A percentile compares a stretch with the other conserved stretches of the same genome.
These are phyloP conservation scores for Oreochromis grahami DNA, from an alignment of 2,797 vertebrate species.

Conservation along the genomic window DNA sequence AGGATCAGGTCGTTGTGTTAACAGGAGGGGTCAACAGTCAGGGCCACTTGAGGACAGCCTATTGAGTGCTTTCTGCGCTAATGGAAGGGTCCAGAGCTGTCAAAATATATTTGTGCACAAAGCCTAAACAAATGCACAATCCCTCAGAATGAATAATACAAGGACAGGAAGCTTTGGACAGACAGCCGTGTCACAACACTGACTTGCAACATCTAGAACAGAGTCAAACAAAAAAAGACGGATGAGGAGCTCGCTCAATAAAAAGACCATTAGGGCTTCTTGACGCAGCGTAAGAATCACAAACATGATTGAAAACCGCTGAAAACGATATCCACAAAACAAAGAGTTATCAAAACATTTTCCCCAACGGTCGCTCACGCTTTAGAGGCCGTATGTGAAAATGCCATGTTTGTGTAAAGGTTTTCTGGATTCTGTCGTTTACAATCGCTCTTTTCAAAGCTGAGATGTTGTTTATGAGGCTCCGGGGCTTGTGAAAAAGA, in stretches of 20 bases:
- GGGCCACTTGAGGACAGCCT: conserved; percentile 27
- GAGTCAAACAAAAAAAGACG: neutral
- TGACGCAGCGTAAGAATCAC: neutral
- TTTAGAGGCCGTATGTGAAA: neutral
- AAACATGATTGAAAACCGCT: neutral
- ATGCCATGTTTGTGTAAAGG: neutral
- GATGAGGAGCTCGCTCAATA: conserved; percentile 10
- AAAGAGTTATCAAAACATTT: neutral
- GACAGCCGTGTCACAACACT: conserved; percentile 32
- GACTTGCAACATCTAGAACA: neutral
- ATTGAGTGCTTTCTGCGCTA: conserved; percentile 27
- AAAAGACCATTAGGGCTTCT: conserved; percentile 24
- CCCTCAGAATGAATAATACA: conserved; percentile 26
- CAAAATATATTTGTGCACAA: conserved; percentile 26
- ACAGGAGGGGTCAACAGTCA: conserved; percentile 42
- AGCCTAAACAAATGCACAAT: conserved; percentile 18
- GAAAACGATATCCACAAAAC: neutral
- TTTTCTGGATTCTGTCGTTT: neutral
- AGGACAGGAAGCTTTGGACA: neutral
- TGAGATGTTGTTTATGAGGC: neutral
- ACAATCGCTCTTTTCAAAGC: neutral
- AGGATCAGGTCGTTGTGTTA: conserved; percentile 18
- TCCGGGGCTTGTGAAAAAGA: neutral
- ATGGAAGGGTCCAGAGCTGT: conserved; percentile 22
- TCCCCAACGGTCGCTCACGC: neutral